phyloP scores from a whole-genome alignment of 2,888 invertebrate species.

The Pachymerium ferrugineum region DNA sequence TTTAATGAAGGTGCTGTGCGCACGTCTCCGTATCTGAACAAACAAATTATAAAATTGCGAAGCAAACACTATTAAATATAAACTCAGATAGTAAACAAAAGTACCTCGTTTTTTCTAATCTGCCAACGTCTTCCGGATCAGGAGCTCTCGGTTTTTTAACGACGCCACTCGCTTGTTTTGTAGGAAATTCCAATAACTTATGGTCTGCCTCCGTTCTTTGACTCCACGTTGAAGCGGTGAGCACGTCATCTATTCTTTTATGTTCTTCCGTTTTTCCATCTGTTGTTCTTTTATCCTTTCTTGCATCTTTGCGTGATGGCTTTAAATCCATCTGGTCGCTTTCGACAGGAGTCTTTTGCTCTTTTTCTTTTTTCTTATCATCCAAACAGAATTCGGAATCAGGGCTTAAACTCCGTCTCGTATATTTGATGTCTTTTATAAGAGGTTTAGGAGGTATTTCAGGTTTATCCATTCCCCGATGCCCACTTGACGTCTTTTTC shows the following conservation, averaged over 20 bases:
- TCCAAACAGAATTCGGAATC: slow-evolving; percentile 21
- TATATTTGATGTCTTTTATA: slow-evolving; percentile 22
- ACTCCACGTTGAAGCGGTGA: not conserved
- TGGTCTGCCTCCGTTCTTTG: not conserved
- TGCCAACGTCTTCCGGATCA: not conserved
- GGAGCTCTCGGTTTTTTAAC: slow-evolving; percentile 16
- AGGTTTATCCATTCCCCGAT: slow-evolving; percentile 23
- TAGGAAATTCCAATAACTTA: not conserved
- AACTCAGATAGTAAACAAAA: no score
- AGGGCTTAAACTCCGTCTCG: slow-evolving; percentile 25
- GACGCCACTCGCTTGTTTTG: slow-evolving; percentile 2
- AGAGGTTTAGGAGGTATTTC: slow-evolving; percentile 31
- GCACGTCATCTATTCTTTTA: not conserved
- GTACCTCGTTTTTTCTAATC: slow-evolving; percentile 7
- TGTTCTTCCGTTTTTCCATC: not conserved
- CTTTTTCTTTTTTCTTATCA: not conserved
- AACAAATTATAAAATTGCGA: not conserved
- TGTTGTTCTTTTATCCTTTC: not conserved
- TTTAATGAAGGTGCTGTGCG: not conserved
- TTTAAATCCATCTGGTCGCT: not conserved
- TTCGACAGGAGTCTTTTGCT: not conserved
- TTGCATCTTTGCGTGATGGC: not conserved
- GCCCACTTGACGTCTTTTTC: not conserved
- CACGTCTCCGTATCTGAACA: not conserved
- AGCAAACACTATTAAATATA: no score